phyloP scores from a whole-genome alignment of 2,888 invertebrate genomes.

The Tinea pellionella region DNA sequence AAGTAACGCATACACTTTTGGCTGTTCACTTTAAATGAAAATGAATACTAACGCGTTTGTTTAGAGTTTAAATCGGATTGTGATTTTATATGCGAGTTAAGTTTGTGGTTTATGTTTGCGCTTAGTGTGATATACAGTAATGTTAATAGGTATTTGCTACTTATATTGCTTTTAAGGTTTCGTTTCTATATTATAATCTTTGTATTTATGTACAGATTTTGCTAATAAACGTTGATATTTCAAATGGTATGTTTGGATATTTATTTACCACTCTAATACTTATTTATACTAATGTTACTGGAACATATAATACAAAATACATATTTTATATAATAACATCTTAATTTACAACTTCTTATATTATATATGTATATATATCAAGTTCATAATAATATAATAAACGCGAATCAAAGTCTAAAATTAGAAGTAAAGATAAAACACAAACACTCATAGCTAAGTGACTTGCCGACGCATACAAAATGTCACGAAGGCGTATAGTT shows the following conservation, averaged over 20 bases:
- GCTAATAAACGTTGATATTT: not conserved
- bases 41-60: not conserved
- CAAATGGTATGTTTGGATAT: not conserved
- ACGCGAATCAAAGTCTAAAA: no score
- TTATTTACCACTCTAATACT: no score
- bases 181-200: constrained; percentile 4
- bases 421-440: not conserved
- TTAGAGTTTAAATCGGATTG: not conserved
- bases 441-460: not conserved
- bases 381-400: no score
- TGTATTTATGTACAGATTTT: not conserved
- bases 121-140: constrained; percentile 13
- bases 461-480: not conserved
- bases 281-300: no score
- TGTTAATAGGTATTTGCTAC: constrained; percentile 13
- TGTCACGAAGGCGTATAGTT: not conserved
- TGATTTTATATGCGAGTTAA: not conserved
- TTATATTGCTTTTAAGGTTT: constrained; percentile 13
- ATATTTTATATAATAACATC: no score
- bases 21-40: not conserved
- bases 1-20: not conserved
- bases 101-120: constrained; percentile 5
- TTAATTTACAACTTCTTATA: no score
- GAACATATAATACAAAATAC: no score
- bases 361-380: no score